Percentiles rank a stretch among this genome's conserved stretches.
phyloP scores from a whole-genome alignment of 2,113 vertebrate genomes.

The Phocoena phocoena region DNA sequence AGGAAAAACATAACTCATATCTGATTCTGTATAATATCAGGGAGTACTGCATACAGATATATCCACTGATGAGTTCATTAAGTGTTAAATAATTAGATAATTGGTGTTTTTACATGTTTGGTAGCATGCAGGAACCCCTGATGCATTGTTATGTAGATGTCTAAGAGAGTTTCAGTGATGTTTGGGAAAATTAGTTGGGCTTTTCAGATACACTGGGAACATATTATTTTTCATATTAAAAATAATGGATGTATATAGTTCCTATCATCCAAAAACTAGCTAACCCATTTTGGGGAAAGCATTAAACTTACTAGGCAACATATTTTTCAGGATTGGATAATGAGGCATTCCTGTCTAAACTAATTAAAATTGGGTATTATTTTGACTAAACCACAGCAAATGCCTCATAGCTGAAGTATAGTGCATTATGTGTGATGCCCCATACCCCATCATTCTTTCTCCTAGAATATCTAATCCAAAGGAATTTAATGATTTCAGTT shows the following conservation, averaged over 20 bases:
- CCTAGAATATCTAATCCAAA: neutral
- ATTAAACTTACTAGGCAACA: neutral
- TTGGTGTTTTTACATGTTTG: neutral
- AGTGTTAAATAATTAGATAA: neutral
- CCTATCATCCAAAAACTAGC: neutral
- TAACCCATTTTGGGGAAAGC: neutral
- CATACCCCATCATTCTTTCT: neutral
- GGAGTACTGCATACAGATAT: neutral
- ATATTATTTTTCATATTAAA: neutral
- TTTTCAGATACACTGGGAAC: neutral
- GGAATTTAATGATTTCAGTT: neutral
- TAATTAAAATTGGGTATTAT: neutral
- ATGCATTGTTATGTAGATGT: neutral
- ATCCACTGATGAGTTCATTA: neutral
- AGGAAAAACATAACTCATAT: neutral
- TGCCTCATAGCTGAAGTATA: neutral
- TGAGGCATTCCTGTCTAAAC: neutral
- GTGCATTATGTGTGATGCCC: neutral
- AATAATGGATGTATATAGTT: neutral
- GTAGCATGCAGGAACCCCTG: neutral
- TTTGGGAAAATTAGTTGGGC: neutral
- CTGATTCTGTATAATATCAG: neutral
- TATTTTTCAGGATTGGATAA: neutral
- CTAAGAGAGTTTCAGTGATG: neutral
- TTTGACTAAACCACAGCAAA: neutral